phyloP scores from a whole-genome alignment of 2,797 vertebrate genomes.

The Cirrhinus mrigala region DNA sequence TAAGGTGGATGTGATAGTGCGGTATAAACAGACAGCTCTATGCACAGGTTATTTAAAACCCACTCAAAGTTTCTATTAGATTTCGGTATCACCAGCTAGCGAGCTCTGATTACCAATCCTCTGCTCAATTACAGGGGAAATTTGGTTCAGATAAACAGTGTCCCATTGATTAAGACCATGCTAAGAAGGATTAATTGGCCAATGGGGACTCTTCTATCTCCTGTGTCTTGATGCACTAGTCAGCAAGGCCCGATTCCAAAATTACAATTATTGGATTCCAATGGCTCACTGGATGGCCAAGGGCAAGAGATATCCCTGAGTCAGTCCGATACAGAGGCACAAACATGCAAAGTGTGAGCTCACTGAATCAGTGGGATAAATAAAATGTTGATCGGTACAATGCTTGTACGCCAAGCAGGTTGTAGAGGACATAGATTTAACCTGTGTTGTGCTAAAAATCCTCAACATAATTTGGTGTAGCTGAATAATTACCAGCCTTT shows the following conservation, averaged over 20 bases:
- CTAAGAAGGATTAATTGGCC: conserved; percentile 77
- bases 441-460: neutral
- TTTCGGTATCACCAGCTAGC: neutral
- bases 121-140: conserved; percentile 66
- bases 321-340: conserved; percentile 67
- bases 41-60: conserved; percentile 8
- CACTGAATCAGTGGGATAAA: conserved; percentile 25
- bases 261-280: conserved; percentile 80
- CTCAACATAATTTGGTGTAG: neutral
- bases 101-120: conserved; percentile 80
- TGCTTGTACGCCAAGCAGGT: conserved; percentile 4
- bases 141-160: conserved; percentile 77
- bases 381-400: conserved; percentile 28
- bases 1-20: neutral
- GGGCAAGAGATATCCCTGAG: conserved; percentile 69
- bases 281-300: conserved; percentile 75
- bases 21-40: neutral
- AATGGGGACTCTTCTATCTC: conserved; percentile 76
- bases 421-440: neutral
- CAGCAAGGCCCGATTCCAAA: conserved; percentile 76
- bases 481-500: neutral
- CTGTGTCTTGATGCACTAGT: conserved; percentile 74
- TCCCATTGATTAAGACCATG: conserved; percentile 78
- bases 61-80: conserved; percentile 21
- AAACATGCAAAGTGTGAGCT: conserved; percentile 39